These are phyloP conservation scores for Laterallus jamaicensis DNA, from an alignment of 2,113 vertebrate species.

Conservation along the genomic window DNA sequence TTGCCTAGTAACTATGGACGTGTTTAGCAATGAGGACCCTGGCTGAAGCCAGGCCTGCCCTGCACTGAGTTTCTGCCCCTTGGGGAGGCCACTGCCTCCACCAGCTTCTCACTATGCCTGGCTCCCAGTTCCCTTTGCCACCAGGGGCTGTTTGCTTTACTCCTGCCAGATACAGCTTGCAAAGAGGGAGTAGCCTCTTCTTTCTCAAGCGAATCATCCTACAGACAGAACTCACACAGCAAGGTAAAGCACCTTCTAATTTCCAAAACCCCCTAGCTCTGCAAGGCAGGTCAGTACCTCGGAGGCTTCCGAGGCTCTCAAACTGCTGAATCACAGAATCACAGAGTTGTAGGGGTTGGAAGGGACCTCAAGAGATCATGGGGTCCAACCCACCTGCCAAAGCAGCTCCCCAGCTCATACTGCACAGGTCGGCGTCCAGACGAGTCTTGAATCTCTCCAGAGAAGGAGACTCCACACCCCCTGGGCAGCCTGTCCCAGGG, in stretches of 20 bases:
- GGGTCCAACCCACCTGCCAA: too few relatives aligned
- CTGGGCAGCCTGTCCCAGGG: too few relatives aligned
- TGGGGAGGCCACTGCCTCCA: neutral
- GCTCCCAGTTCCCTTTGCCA: neutral
- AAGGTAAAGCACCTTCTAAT: neutral
- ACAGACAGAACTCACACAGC: neutral
- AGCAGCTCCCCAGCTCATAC: too few relatives aligned
- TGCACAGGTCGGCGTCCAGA: too few relatives aligned
- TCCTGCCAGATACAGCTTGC: neutral
- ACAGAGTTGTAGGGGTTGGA: too few relatives aligned
- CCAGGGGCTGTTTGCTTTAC: neutral
- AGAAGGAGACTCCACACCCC: too few relatives aligned
- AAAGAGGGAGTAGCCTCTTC: neutral
- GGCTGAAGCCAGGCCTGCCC: neutral
- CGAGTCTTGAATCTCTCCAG: too few relatives aligned
- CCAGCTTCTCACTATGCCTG: neutral
- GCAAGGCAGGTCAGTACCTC: neutral
- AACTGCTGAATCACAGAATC: neutral
- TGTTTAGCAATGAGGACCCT: accelerated
- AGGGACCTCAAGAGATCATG: too few relatives aligned
- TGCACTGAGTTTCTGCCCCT: neutral
- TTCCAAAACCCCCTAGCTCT: neutral
- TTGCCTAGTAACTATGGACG: too few relatives aligned
- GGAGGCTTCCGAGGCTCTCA: neutral
- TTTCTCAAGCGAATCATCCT: neutral